Evolutionary conservation across 2,113 vertebrate species (phyloP).

Genomic region (Syngnathoides biaculeatus): DNA sequence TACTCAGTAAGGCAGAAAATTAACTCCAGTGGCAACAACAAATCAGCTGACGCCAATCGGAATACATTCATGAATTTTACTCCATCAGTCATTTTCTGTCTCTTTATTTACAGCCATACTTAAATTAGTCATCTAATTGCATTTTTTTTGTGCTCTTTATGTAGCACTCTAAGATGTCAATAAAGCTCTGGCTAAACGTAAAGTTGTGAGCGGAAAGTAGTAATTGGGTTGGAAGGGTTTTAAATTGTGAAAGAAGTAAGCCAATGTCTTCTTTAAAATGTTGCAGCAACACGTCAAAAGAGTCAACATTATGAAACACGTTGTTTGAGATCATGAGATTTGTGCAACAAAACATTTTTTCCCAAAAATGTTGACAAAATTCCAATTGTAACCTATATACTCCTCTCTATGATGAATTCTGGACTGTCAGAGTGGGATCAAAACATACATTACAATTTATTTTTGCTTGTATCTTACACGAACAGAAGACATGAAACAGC

Average conservation of each 20-base stretch:
- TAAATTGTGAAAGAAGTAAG: no score
- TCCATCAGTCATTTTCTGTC: slow-evolving; percentile 4
- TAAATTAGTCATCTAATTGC: background rate
- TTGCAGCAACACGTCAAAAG: no score
- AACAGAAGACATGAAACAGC: background rate
- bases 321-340: no score
- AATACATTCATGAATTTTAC: slow-evolving; percentile 26
- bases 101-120: background rate
- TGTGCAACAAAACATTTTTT: no score
- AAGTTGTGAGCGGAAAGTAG: no score
- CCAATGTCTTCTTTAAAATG: no score
- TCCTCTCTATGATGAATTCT: background rate
- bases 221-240: no score
- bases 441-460: background rate
- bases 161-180: background rate
- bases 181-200: no score
- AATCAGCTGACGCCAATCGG: slow-evolving; percentile 30
- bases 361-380: no score
- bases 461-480: background rate
- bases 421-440: background rate
- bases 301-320: no score
- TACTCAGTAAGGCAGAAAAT: slow-evolving; percentile 74
- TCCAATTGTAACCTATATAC: no score
- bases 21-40: slow-evolving; percentile 52
- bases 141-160: background rate